phyloP scores from a whole-genome alignment of 2,797 vertebrate genomes.

The Chelonia mydas region DNA sequence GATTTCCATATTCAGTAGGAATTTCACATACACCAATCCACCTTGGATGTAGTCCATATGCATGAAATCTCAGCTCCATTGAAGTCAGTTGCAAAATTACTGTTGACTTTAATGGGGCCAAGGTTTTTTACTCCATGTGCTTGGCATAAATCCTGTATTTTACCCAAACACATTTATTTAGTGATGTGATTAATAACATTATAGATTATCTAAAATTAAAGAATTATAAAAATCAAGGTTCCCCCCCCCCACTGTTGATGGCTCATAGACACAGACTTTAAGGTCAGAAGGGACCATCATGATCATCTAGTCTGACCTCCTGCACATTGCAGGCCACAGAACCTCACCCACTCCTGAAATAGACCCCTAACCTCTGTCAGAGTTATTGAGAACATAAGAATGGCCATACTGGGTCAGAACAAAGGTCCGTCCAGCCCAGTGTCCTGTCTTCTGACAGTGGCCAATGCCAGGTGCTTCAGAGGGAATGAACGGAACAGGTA shows the following conservation, averaged over 20 bases:
- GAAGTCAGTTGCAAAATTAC: not conserved
- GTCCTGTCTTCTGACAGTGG: too few species aligned
- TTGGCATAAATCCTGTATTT: conserved; percentile 4
- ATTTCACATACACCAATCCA: not conserved
- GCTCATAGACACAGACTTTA: too few species aligned
- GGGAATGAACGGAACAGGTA: too few species aligned
- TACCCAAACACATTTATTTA: conserved; percentile 4
- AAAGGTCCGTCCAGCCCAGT: too few species aligned
- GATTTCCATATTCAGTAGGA: not conserved
- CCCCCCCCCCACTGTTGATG: not conserved
- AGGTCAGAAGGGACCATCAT: too few species aligned
- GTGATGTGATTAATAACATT: not conserved
- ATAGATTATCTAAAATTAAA: not conserved
- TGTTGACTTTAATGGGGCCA: not conserved
- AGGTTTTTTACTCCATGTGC: not conserved
- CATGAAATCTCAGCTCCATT: not conserved
- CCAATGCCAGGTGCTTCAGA: too few species aligned
- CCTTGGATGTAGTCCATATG: not conserved
- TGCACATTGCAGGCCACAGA: too few species aligned
- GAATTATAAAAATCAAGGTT: not conserved
- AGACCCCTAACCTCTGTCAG: too few species aligned
- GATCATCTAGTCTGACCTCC: too few species aligned
- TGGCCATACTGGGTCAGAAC: too few species aligned
- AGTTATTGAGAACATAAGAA: too few species aligned
- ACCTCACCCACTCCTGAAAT: too few species aligned